Conservation (phyloP, 2,888 invertebrate species). For the Melolontha melolontha region DNA sequence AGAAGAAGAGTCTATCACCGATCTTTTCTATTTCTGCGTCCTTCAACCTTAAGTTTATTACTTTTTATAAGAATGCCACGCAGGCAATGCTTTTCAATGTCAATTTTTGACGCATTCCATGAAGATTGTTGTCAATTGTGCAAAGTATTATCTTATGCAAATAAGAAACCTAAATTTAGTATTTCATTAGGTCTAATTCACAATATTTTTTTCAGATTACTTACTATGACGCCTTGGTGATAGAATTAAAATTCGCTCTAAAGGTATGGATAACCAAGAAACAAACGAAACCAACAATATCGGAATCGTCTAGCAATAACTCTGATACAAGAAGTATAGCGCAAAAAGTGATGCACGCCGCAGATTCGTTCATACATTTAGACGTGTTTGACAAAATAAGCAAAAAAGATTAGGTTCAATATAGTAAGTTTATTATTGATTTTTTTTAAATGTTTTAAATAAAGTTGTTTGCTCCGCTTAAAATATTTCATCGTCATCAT, state of each 20-base stretch:
- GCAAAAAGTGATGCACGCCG: conserved; percentile 45
- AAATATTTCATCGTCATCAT: too few species aligned
- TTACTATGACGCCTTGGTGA: conserved; percentile 75
- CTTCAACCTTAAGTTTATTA: too few species aligned
- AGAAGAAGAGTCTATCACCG: too few species aligned
- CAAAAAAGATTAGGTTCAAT: conserved; percentile 5
- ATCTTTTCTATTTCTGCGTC: too few species aligned
- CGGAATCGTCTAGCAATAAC: conserved; percentile 38
- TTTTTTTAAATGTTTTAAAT: background rate
- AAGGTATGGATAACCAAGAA: conserved; percentile 81
- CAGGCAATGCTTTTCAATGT: too few species aligned
- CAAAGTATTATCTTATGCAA: too few species aligned
- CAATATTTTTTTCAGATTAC: conserved; percentile 70
- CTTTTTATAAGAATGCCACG: too few species aligned
- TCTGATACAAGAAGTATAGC: conserved; percentile 45
- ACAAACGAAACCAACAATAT: conserved; percentile 65
- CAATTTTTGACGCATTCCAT: too few species aligned
- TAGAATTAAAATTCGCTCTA: conserved; percentile 79
- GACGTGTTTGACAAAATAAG: conserved; percentile 23
- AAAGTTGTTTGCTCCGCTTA: too few species aligned
- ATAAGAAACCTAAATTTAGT: too few species aligned
- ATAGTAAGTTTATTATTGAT: background rate
- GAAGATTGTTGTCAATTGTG: too few species aligned
- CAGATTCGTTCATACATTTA: conserved; percentile 46
- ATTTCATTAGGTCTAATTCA: too few species aligned